phyloP scores from a whole-genome alignment of 92 coral and sea anemone genomes.

The Palythoa grandis region DNA sequence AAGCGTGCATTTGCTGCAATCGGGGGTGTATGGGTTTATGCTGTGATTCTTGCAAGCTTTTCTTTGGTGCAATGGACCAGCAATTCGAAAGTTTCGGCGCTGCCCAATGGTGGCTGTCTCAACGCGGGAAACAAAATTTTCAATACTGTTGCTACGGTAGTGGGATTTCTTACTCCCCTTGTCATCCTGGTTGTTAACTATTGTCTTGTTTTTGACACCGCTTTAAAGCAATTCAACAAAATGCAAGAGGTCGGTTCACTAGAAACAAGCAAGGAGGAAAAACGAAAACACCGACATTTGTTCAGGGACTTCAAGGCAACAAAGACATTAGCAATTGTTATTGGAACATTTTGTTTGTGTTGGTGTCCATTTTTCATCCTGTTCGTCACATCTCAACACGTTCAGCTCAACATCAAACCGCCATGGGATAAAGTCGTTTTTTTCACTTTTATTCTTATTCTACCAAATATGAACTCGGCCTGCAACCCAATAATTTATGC shows the following conservation, averaged over 20 bases:
- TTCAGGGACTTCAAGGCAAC: slow-evolving; percentile 93
- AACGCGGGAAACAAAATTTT: slow-evolving; percentile 74
- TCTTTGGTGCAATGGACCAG: slow-evolving; percentile 65
- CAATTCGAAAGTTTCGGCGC: slow-evolving; percentile 26
- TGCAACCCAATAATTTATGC: slow-evolving; percentile 97
- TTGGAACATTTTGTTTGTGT: slow-evolving; percentile 90
- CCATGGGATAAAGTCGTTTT: slow-evolving; percentile 45
- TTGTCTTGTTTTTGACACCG: slow-evolving; percentile 78
- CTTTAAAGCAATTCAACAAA: slow-evolving; percentile 89
- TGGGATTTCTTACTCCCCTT: slow-evolving; percentile 86
- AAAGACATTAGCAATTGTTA: slow-evolving; percentile 87
- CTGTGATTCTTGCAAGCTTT: slow-evolving; percentile 71
- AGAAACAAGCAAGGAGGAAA: slow-evolving; percentile 61
- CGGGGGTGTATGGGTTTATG: slow-evolving; percentile 80
- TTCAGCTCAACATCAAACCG: neutral
- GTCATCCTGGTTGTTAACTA: slow-evolving; percentile 76
- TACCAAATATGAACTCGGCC: slow-evolving; percentile 93
- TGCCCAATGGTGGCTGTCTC: slow-evolving; percentile 39
- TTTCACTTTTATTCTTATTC: slow-evolving; percentile 50
- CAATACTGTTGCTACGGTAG: slow-evolving; percentile 86
- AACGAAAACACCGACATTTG: slow-evolving; percentile 57
- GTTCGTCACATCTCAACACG: slow-evolving; percentile 74
- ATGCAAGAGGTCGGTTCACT: slow-evolving; percentile 58
- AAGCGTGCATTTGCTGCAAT: slow-evolving; percentile 72
- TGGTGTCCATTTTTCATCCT: slow-evolving; percentile 95